Evolutionary conservation across 2,113 vertebrate genomes (phyloP).

Genomic region (Emydura subglobosa): DNA sequence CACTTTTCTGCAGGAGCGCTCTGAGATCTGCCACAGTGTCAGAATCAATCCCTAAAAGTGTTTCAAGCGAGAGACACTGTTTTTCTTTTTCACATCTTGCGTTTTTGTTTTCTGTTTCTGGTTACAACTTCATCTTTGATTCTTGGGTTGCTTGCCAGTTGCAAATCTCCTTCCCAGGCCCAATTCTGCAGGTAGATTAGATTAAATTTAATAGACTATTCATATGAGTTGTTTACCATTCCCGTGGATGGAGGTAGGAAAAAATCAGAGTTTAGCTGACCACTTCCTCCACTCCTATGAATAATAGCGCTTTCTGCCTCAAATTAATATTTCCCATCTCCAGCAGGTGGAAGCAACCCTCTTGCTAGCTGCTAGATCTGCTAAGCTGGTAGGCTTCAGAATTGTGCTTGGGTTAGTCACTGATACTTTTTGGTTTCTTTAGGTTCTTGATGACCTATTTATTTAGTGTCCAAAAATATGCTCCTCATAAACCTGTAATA

Average conservation of each 20-base stretch:
- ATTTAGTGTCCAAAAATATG: background rate
- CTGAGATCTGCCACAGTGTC: too few relatives aligned
- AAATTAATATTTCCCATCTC: background rate
- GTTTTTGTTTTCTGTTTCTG: background rate
- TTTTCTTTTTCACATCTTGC: background rate
- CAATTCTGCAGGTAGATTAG: background rate
- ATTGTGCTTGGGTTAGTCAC: background rate
- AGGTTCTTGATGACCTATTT: background rate
- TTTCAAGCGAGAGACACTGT: fast-evolving
- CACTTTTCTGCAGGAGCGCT: background rate
- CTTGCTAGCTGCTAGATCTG: background rate
- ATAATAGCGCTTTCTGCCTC: background rate
- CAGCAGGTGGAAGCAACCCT: conserved; percentile 13
- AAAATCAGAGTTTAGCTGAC: background rate
- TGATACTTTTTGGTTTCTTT: background rate
- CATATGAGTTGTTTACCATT: background rate
- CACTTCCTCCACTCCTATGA: background rate
- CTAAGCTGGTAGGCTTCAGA: background rate
- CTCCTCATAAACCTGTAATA: background rate
- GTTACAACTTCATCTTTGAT: background rate
- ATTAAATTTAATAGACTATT: background rate
- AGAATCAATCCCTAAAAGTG: background rate
- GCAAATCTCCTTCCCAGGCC: fast-evolving
- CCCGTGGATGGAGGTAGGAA: background rate
- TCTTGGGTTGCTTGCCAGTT: background rate